Base-by-base conservation (phyloP, 2,113 vertebrate genomes). In the Pelecanus crispus region DNA sequence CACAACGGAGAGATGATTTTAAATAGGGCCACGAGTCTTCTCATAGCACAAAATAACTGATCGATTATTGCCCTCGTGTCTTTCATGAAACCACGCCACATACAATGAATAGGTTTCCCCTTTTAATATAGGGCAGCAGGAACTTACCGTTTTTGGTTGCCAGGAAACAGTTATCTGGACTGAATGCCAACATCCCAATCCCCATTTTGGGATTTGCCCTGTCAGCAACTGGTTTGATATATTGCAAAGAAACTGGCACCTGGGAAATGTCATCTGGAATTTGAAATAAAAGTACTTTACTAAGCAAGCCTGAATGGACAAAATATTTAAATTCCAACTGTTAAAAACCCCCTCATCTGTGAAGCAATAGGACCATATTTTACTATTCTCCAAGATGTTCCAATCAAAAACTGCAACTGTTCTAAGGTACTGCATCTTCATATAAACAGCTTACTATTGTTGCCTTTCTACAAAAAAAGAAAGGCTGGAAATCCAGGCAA, bases 151-250 rank as follows among this genome's bases (percentile, higher is more conserved):
- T 99, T 97, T 97, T 99, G 10, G 99, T 99, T 36, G 99, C 99
- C 81, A 99, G 96, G 97, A 99, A 99, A 92, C 98, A 99, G 96
- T 98, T 99, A 97, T 99, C 99, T 2, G 98, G 86, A 92, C 99
- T 99, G 95, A 99, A 99, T 10, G 99, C 99, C 97, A 99, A 53
- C 66, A 97, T 95, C 47, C 99, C 99, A 9, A 99, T 52, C 16
- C 99, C 99, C 10, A 99, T 98, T 97, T 98, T 99, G 22, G 99
- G 99, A 97, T 99, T 99, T 9, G 99, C 99, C 72, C 99, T 97
- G 95, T 99, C 99, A 4, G 98, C 92, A 21, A 98, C 98, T 3
- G 99, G 99, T 94, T 99, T 99, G 81, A 98, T 90, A 1, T 97
- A 98, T 58, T 98, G 98, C 56, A 99, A 86, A 55, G 99, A 97